These are phyloP conservation scores for Trichopoda pennipes DNA, from an alignment of 2,888 invertebrate genomes.

Conservation along the genomic window DNA sequence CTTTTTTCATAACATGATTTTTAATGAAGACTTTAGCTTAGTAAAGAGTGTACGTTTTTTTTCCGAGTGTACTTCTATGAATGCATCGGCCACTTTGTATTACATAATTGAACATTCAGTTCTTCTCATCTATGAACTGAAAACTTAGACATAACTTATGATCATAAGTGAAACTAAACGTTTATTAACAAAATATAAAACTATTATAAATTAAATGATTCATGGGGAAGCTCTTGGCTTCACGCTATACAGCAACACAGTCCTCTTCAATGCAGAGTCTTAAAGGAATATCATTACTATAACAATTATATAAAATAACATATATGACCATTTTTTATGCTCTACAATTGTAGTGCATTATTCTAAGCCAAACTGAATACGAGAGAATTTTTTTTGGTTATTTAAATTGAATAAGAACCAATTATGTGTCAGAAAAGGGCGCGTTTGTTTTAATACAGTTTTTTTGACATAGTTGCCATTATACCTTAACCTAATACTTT, in stretches of 20 bases:
- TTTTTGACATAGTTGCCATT: too few species aligned
- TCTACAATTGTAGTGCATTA: too few species aligned
- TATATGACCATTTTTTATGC: too few species aligned
- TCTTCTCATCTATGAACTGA: constrained; percentile 32
- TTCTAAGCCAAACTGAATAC: too few species aligned
- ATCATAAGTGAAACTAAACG: constrained; percentile 46
- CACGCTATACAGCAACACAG: background rate
- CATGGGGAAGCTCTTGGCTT: constrained; percentile 59
- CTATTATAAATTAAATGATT: constrained; percentile 61
- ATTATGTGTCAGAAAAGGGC: too few species aligned
- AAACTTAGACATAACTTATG: constrained; percentile 15
- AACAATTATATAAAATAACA: background rate
- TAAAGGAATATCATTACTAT: background rate
- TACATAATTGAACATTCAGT: constrained; percentile 23
- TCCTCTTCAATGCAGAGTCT: background rate
- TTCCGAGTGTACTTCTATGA: constrained; percentile 11
- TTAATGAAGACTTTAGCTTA: too few species aligned
- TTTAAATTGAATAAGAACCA: too few species aligned
- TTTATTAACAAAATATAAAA: constrained; percentile 51
- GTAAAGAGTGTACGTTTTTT: background rate
- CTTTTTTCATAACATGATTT: too few species aligned
- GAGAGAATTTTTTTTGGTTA: too few species aligned
- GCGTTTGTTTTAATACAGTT: too few species aligned
- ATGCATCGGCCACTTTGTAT: constrained; percentile 17
- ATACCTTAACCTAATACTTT: too few species aligned